These are phyloP conservation scores for Globodera ellingtonae DNA, from an alignment of 1,140 invertebrate genomes.

Conservation along the genomic window DNA sequence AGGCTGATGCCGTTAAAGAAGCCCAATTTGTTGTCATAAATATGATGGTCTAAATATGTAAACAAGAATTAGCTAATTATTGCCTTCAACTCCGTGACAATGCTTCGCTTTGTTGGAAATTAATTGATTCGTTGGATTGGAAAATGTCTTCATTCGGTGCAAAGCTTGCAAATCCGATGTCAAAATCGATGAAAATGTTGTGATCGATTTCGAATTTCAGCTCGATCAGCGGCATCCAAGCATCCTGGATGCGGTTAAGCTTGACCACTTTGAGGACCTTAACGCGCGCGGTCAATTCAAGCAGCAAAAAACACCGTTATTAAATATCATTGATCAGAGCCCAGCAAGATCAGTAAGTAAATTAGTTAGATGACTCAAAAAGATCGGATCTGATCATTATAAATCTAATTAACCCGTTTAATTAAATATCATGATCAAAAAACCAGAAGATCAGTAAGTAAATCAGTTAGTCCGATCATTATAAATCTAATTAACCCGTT, in stretches of 20 bases:
- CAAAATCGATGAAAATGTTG: neutral
- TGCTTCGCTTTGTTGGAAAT: neutral
- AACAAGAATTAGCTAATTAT: neutral
- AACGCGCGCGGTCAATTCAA: neutral
- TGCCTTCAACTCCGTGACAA: neutral
- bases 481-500: too few species aligned
- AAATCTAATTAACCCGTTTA: too few species aligned
- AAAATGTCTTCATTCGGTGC: neutral
- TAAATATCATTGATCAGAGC: too few species aligned
- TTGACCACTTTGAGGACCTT: neutral
- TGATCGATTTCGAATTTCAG: neutral
- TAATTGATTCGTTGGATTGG: neutral
- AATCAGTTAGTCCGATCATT: too few species aligned
- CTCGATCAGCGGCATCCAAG: neutral
- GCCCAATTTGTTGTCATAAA: slow-evolving; percentile 15
- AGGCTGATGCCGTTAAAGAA: slow-evolving; percentile 7
- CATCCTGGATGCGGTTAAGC: neutral
- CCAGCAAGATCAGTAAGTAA: too few species aligned
- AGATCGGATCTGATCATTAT: too few species aligned
- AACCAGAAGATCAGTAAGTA: too few species aligned
- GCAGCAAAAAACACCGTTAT: too few species aligned
- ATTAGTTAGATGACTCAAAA: too few species aligned
- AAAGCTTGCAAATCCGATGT: neutral
- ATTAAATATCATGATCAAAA: too few species aligned
- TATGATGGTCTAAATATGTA: neutral